phyloP scores from a whole-genome alignment of 2,888 invertebrate species.

The Pilophorus perplexus region DNA sequence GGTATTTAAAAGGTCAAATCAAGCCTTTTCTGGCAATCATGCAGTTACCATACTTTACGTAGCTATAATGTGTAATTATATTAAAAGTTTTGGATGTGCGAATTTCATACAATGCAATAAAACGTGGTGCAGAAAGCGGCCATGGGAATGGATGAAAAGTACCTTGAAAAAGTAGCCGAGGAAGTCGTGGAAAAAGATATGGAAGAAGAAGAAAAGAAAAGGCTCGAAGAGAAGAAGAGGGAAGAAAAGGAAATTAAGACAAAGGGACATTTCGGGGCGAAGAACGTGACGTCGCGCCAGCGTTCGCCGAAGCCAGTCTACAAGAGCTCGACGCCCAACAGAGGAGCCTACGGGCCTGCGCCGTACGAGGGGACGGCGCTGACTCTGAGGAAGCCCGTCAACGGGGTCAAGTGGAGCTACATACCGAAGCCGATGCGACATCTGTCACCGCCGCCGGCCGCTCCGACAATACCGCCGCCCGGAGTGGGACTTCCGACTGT shows the following conservation, averaged over 20 bases:
- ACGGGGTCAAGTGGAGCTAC: slow-evolving; percentile 25
- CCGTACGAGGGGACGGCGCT: background rate
- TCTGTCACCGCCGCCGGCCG: slow-evolving; percentile 3
- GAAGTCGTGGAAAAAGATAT: slow-evolving; percentile 37
- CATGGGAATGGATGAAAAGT: slow-evolving; percentile 32
- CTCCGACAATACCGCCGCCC: background rate
- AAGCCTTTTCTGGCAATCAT: too few relatives aligned
- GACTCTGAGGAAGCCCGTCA: slow-evolving; percentile 9
- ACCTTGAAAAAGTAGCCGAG: slow-evolving; percentile 46
- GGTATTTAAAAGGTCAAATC: too few relatives aligned
- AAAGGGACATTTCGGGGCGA: background rate
- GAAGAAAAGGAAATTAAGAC: background rate
- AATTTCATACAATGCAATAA: too few relatives aligned
- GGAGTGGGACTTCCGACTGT: background rate
- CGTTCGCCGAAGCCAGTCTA: background rate
- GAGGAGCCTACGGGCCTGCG: too few relatives aligned
- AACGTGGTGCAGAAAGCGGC: slow-evolving; percentile 36
- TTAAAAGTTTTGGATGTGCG: too few relatives aligned
- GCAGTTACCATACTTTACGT: too few relatives aligned
- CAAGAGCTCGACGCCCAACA: background rate
- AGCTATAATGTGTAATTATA: too few relatives aligned
- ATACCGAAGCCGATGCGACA: slow-evolving; percentile 4
- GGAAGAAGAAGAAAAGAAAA: slow-evolving; percentile 5
- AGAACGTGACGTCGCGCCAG: background rate
- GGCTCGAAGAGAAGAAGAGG: too few relatives aligned